Percentiles rank a stretch among this genome's conserved stretches.
Conservation (phyloP, 2,797 vertebrate species). For the Pipistrellus kuhlii region DNA sequence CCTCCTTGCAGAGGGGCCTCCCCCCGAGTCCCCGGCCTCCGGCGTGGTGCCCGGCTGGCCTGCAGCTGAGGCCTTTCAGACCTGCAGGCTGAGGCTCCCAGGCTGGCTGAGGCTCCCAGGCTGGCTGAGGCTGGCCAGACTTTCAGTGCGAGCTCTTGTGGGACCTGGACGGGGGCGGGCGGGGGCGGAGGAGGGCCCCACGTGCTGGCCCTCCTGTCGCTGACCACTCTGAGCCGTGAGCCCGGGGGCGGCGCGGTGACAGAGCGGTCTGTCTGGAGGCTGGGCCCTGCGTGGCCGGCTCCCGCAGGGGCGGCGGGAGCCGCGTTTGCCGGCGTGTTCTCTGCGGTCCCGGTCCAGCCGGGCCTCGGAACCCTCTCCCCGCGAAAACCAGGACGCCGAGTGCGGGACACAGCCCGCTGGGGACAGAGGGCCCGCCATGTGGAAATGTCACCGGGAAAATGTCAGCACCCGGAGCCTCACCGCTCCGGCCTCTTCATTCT, state of each 20-base stretch:
- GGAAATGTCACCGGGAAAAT: background rate
- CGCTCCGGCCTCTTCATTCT: rapidly evolving
- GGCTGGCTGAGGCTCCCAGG: no score
- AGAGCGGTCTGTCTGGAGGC: background rate
- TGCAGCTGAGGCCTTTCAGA: no score
- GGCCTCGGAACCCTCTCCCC: background rate
- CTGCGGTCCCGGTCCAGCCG: slow-evolving; percentile 22
- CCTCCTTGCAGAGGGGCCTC: no score
- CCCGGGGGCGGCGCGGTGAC: rapidly evolving
- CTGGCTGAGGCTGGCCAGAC: rapidly evolving
- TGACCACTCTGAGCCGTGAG: no score
- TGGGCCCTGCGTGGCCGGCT: no score
- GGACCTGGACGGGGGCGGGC: background rate
- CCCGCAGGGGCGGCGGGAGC: background rate
- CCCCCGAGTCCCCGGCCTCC: background rate
- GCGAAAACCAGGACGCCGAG: background rate
- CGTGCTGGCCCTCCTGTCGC: rapidly evolving
- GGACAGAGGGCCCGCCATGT: background rate
- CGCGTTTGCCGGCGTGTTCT: background rate
- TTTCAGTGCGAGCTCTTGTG: rapidly evolving
- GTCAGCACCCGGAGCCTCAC: background rate
- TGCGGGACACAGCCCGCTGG: background rate
- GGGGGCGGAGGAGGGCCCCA: background rate
- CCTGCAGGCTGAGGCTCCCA: no score
- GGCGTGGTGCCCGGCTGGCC: background rate